Evolutionary conservation across 1,140 invertebrate genomes (phyloP), one percentile per base, ranked within the genome.

Genomic region (Drosophila gunungcola): DNA sequence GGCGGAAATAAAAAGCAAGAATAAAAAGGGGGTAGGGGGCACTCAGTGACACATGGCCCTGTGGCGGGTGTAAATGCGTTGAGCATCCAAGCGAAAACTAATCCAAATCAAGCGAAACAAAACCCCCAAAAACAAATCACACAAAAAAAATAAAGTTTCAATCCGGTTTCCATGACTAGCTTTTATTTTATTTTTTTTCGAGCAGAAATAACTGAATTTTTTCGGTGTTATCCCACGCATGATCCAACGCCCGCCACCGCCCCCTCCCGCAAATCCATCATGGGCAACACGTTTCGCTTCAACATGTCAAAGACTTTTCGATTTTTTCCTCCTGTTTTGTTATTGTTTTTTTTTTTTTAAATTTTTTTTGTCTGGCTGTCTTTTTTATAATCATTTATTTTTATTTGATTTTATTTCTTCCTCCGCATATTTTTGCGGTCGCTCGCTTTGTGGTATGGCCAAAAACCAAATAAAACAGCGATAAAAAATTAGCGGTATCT

Each of bases 51-150:
- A 70, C 43, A 70, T 70, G 68, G 68, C 65, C 68, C 43, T 57
- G 65, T 29, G 43, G 68, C 68, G 68, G 65, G 68, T 70, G 68
- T 70, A 70, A 70, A 70, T 70, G 68, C 65, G 64, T 70, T 43
- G 65, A 70, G 68, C 68, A 70, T 70, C 68, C 68, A 70, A 70
- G 68, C 68, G 68, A 70, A 70, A 70, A 70, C 68, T 70, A 57
- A 70, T 70, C 68, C 68, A 70, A 70, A 70, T 70, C 52, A 70
- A 70, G 68, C 65, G 52, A 70, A 70, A 70, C 68, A 70, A 70
- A 70, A 70, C 7, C 34, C 29, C 41, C 9, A 38, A 53, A 49
- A 63, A 63, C 58, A 67, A 69, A 56, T 34, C 27, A 41, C 12
- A 63, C 29, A 70, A 70, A 70, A 70, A 70, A 70, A 39, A 39